Evolutionary conservation across 2,797 vertebrate species (phyloP).

Genomic region (Phylloscopus collybita): DNA sequence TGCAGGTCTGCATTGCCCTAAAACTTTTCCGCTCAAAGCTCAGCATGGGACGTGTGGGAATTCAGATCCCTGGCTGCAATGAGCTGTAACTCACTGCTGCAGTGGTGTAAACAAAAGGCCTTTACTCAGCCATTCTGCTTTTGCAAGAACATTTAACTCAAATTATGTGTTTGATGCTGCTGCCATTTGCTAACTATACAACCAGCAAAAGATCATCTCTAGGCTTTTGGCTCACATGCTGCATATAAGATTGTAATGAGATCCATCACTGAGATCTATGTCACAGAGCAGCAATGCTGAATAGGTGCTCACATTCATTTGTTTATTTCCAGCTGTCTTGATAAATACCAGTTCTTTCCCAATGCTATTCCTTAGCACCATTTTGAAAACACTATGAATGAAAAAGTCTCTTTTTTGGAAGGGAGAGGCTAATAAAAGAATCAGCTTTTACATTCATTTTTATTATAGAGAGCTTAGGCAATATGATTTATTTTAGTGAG

Average conservation of each 20-base stretch:
- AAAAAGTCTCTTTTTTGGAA: constrained; percentile 54
- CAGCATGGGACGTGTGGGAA: neutral
- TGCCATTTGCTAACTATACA: neutral
- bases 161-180: neutral
- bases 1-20: neutral
- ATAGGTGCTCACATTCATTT: constrained; percentile 19
- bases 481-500: constrained; percentile 65
- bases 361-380: neutral
- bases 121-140: neutral
- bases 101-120: neutral
- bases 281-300: constrained; percentile 28
- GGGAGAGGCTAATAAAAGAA: constrained; percentile 45
- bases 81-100: neutral
- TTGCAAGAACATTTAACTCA: neutral
- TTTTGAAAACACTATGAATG: constrained; percentile 27
- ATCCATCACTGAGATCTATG: neutral
- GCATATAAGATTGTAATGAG: neutral
- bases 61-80: neutral
- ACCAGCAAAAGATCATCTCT: neutral
- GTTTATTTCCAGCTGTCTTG: constrained; percentile 47
- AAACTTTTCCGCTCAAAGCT: neutral
- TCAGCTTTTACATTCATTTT: constrained; percentile 42
- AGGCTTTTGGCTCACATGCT: neutral
- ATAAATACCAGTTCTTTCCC: constrained; percentile 21
- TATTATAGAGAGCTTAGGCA: constrained; percentile 53